These are phyloP conservation scores for Helarctos malayanus DNA, from an alignment of 2,797 vertebrate genomes.

Conservation along the genomic window DNA sequence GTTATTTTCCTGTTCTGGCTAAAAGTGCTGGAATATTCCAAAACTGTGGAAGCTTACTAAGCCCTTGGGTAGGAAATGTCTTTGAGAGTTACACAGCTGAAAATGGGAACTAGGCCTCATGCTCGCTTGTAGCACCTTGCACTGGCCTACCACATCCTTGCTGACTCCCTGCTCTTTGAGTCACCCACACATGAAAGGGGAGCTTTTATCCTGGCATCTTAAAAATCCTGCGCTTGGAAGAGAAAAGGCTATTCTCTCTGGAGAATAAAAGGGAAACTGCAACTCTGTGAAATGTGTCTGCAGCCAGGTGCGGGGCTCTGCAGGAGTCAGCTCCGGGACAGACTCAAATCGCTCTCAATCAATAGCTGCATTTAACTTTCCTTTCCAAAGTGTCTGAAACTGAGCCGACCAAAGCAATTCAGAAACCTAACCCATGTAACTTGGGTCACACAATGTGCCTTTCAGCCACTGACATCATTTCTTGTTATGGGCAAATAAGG, in stretches of 20 bases:
- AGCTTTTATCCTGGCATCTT: conserved; percentile 71
- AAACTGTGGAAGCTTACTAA: neutral
- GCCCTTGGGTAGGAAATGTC: neutral
- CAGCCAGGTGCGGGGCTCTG: conserved; percentile 12
- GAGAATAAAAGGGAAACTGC: conserved; percentile 70
- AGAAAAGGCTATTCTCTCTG: conserved; percentile 55
- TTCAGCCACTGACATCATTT: conserved; percentile 66
- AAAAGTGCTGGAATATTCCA: neutral
- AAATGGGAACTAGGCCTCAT: neutral
- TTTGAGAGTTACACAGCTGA: neutral
- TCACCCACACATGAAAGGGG: conserved; percentile 65
- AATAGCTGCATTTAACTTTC: conserved; percentile 69
- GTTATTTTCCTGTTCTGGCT: neutral
- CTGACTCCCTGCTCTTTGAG: conserved; percentile 67
- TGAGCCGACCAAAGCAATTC: conserved; percentile 49
- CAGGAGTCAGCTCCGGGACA: conserved; percentile 67
- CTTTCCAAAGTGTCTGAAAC: conserved; percentile 48
- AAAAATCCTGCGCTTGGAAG: conserved; percentile 65
- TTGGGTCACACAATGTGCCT: conserved; percentile 10
- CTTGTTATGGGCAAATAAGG: conserved; percentile 24
- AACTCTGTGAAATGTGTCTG: conserved; percentile 45
- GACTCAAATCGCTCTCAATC: conserved; percentile 51
- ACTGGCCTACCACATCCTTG: neutral
- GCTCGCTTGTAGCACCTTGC: neutral
- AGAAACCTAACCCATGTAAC: conserved; percentile 62